phyloP scores from a whole-genome alignment of 2,888 invertebrate genomes.

The Acronicta alni region DNA sequence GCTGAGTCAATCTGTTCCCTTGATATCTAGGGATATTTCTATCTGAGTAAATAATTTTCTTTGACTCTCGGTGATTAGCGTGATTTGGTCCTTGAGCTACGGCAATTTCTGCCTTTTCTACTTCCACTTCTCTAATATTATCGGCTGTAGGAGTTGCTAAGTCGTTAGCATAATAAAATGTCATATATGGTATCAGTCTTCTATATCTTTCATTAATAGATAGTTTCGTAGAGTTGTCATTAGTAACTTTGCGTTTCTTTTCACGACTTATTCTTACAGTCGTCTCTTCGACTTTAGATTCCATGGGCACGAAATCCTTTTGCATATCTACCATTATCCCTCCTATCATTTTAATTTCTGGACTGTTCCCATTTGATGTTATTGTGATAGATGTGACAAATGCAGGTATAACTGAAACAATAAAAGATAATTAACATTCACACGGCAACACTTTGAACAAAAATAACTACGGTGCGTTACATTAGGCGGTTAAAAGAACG shows the following conservation, averaged over 20 bases:
- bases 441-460: constrained; percentile 29
- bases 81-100: constrained; percentile 69
- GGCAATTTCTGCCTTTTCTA: constrained; percentile 82
- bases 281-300: constrained; percentile 56
- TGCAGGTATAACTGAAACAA: constrained; percentile 82
- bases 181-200: constrained; percentile 94
- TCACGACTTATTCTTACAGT: constrained; percentile 55
- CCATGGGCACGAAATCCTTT: constrained; percentile 72
- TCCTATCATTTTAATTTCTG: constrained; percentile 81
- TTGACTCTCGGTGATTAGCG: constrained; percentile 70
- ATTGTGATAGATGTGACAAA: constrained; percentile 80
- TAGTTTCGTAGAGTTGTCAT: constrained; percentile 76
- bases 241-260: constrained; percentile 57
- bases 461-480: constrained; percentile 30
- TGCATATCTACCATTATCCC: constrained; percentile 78
- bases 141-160: constrained; percentile 81
- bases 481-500: constrained; percentile 25
- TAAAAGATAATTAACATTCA: constrained; percentile 27
- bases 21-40: constrained; percentile 84
- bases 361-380: constrained; percentile 86
- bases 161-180: constrained; percentile 93
- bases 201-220: constrained; percentile 92
- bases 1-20: constrained; percentile 83
- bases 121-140: constrained; percentile 73
- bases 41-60: constrained; percentile 74